phyloP scores from a whole-genome alignment of 2,797 vertebrate genomes.

The Lepus townsendii region DNA sequence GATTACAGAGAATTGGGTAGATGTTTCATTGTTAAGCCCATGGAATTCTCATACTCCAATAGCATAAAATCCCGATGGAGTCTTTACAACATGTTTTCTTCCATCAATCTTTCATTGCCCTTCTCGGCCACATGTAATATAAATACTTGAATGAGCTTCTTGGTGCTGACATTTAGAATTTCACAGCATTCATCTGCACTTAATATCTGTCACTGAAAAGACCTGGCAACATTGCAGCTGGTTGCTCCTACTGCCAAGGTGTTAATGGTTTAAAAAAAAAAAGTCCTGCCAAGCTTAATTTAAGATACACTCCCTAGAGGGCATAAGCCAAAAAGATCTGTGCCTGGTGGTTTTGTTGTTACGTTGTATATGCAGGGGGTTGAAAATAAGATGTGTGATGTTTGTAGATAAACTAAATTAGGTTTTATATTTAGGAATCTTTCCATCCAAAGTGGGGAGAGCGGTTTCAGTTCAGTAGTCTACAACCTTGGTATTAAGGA shows the following conservation, averaged over 20 bases:
- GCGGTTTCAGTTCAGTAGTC: background rate
- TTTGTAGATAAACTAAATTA: constrained; percentile 26
- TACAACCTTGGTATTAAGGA: background rate
- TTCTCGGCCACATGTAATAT: constrained; percentile 56
- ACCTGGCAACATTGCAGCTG: constrained; percentile 24
- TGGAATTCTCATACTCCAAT: background rate
- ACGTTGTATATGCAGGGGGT: background rate
- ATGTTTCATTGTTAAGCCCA: background rate
- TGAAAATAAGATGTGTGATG: background rate
- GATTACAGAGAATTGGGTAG: background rate
- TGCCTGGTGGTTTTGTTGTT: background rate
- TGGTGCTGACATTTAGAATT: constrained; percentile 72
- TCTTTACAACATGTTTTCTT: background rate
- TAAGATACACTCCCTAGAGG: constrained; percentile 51
- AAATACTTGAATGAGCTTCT: constrained; percentile 70
- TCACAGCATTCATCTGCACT: constrained; percentile 64
- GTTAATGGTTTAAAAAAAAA: constrained; percentile 67
- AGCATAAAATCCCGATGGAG: background rate
- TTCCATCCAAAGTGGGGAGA: background rate
- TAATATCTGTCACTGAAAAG: constrained; percentile 63
- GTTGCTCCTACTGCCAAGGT: constrained; percentile 72
- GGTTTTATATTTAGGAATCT: background rate
- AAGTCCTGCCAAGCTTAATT: constrained; percentile 76
- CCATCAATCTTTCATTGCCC: constrained; percentile 31
- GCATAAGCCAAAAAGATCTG: constrained; percentile 11